A percentile compares a stretch with the other conserved stretches of the same genome.
Conservation (phyloP, 2,888 invertebrate species). For the Amphimallon solstitiale region DNA sequence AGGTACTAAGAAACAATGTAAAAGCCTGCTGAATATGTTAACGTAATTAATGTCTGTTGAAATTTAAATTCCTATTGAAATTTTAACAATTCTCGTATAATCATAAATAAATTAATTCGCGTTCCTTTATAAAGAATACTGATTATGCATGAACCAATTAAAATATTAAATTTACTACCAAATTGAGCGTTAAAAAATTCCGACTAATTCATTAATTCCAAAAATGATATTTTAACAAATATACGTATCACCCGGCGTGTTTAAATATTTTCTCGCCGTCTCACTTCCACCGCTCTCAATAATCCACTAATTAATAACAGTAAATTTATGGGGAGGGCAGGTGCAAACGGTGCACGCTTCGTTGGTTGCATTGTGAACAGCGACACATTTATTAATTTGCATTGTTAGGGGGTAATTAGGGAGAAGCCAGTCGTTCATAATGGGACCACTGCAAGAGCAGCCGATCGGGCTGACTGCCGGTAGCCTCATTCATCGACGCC, state of each 20-base stretch:
- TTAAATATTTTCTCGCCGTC: neutral
- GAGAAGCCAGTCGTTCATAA: neutral
- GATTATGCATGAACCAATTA: no score
- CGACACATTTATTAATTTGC: slow-evolving; percentile 48
- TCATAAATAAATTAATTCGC: no score
- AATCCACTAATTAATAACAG: slow-evolving; percentile 47
- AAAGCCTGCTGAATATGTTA: no score
- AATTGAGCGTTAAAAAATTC: no score
- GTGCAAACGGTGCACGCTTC: slow-evolving; percentile 44
- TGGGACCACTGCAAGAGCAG: neutral
- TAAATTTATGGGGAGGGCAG: slow-evolving; percentile 36
- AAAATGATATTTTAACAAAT: neutral
- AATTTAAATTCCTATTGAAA: no score
- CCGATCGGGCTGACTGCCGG: neutral
- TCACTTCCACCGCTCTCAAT: slow-evolving; percentile 3
- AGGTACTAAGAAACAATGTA: no score
- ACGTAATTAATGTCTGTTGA: no score
- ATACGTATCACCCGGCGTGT: neutral
- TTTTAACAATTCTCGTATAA: no score
- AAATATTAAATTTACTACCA: no score
- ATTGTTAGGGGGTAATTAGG: slow-evolving; percentile 40
- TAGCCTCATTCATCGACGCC: neutral
- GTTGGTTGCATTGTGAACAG: slow-evolving; percentile 46
- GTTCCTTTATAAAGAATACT: no score
- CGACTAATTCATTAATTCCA: no score